Base-by-base conservation (phyloP, 1,140 invertebrate genomes). In the Brachionus rotundiformis region DNA sequence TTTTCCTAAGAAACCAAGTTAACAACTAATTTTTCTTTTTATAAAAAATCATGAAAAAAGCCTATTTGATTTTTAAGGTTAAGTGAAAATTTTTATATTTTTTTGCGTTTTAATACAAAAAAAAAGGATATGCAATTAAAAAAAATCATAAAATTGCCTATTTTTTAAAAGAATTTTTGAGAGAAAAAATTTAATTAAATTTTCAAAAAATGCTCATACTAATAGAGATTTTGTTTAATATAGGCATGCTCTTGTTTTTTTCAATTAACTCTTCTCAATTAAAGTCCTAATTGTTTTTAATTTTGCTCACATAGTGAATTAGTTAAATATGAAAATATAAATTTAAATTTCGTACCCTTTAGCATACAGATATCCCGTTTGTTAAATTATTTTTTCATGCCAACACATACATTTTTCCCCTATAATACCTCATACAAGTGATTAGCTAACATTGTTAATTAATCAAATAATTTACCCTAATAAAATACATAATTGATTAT, bases 151-250 rank as follows among this genome's bases (percentile, higher is more conserved):
- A 54, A 54, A 54, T 54, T 54, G 19, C n/a, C 19, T 54, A 54
- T 19, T 54, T 25, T 54, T 54, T 19, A 54, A 54, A 10, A 2
- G 47, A 54, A 41, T 41, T 54, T 54, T 39, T 39, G 36, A 19
- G 47, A 54, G 47, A 54, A 54, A 54, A 23, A 54, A 19, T 54
- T 54, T 54, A 54, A 54, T 54, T 54, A 54, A 54, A 54, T 19
- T 19, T 54, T 23, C 47, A 54, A 54, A 54, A 54, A 54, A 54
- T 23, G 23, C 47, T 54, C 16, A 25, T 54, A 54, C n/a, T 7
- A 54, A 54, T 54, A 54, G 47, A 54, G 47, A 16, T 54, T 54
- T 19, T 7, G 16, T 23, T 19, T 5, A 19, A 19, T 19, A 16
- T 54, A 19, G 4, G n/a, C 16, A n/a, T 54, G 47, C 19, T 54